These are phyloP conservation scores for Lapara coniferarum DNA, from an alignment of 2,888 invertebrate species.

Conservation along the genomic window DNA sequence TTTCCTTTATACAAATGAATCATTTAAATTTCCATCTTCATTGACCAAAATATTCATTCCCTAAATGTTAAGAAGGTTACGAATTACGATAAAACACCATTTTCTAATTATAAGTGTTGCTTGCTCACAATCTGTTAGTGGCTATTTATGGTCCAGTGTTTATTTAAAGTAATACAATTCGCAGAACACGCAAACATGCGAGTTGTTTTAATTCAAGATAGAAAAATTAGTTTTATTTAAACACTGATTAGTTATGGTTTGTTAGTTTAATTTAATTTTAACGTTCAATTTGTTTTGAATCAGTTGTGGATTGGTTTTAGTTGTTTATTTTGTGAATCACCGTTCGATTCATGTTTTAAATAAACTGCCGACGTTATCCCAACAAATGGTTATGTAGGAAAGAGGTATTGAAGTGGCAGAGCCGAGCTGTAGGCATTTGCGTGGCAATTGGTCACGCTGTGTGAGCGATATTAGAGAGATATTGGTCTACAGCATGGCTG, in stretches of 20 bases:
- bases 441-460: no score
- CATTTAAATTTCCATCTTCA: not conserved
- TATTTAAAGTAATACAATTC: not conserved
- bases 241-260: not conserved
- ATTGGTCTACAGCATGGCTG: no score
- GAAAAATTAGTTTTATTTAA: not conserved
- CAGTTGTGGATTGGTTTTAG: no score
- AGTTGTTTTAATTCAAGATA: not conserved
- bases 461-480: no score
- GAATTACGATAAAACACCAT: not conserved
- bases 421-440: no score
- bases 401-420: no score
- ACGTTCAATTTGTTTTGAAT: no score
- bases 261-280: not conserved
- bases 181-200: not conserved
- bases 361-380: no score
- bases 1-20: not conserved
- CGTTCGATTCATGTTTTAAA: no score
- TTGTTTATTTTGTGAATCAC: no score
- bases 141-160: slow-evolving; percentile 7
- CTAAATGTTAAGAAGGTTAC: not conserved
- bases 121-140: not conserved
- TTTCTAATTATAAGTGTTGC: not conserved
- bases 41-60: not conserved
- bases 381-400: no score